phyloP scores from a whole-genome alignment of 2,888 invertebrate genomes.

The Ichneumoninae sp. region DNA sequence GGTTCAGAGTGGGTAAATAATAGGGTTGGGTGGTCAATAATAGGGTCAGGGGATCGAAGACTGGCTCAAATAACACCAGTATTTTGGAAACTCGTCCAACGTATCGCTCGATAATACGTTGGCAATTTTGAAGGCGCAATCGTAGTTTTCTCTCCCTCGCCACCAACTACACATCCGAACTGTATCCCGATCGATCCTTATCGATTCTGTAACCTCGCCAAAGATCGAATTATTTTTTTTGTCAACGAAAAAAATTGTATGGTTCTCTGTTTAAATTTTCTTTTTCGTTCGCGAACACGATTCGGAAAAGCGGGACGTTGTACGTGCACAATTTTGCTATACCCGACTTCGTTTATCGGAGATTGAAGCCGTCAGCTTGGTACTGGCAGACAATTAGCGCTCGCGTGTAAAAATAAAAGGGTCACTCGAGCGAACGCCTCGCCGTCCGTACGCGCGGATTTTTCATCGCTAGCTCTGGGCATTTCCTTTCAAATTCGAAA shows the following conservation, averaged over 20 bases:
- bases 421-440: slow-evolving; percentile 22
- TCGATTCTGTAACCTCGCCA: slow-evolving; percentile 39
- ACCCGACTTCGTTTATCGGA: slow-evolving; percentile 7
- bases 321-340: background rate
- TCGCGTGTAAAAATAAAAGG: slow-evolving; percentile 24
- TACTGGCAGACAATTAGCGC: slow-evolving; percentile 26
- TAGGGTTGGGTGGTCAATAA: no score
- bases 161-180: background rate
- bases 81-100: background rate
- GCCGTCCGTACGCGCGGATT: background rate
- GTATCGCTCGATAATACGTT: slow-evolving; percentile 49
- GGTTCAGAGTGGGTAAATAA: no score
- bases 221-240: slow-evolving; percentile 13
- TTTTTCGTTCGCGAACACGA: background rate
- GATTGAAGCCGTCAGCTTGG: slow-evolving; percentile 23
- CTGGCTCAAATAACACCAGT: no score
- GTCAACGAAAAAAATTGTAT: slow-evolving; percentile 1
- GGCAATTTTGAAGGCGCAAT: slow-evolving; percentile 47
- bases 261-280: background rate
- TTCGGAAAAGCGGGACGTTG: background rate
- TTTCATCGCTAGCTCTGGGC: background rate
- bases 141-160: background rate
- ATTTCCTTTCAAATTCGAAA: slow-evolving; percentile 12
- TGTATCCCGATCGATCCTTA: slow-evolving; percentile 36
- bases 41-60: no score